phyloP scores from a whole-genome alignment of 2,797 vertebrate species.

The Threskiornis aethiopicus region DNA sequence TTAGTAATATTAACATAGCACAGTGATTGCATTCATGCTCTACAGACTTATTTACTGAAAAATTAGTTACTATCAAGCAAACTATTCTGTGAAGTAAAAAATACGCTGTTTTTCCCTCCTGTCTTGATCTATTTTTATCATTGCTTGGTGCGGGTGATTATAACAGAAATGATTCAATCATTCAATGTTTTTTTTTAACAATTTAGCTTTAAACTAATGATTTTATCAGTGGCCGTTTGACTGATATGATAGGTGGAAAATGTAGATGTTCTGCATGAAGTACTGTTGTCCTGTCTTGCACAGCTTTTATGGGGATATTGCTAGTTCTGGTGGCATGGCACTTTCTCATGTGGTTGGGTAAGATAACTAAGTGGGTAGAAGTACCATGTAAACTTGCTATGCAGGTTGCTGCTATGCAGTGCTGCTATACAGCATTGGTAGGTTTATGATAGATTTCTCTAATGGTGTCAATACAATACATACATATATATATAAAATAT shows the following conservation, averaged over 20 bases:
- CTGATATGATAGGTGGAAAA: background rate
- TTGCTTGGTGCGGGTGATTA: background rate
- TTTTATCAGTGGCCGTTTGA: background rate
- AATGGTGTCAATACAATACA: background rate
- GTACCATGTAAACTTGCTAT: background rate
- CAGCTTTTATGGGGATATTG: background rate
- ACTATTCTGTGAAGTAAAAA: background rate
- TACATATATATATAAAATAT: background rate
- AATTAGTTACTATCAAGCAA: background rate
- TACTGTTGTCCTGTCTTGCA: background rate
- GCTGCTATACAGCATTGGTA: background rate
- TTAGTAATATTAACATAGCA: background rate
- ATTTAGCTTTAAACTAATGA: background rate
- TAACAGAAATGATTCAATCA: background rate
- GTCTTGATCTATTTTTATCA: background rate
- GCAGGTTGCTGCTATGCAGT: background rate
- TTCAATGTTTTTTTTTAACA: background rate
- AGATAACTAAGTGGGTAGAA: background rate
- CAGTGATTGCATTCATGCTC: background rate
- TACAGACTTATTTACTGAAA: background rate
- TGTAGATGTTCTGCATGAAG: background rate
- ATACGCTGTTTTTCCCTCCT: background rate
- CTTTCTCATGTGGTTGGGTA: background rate
- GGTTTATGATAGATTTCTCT: background rate
- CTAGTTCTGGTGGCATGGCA: background rate